Evolutionary conservation across 2,113 vertebrate genomes (phyloP), one percentile per base, ranked within the genome.

Genomic region (Pelvicachromis taeniatus): DNA sequence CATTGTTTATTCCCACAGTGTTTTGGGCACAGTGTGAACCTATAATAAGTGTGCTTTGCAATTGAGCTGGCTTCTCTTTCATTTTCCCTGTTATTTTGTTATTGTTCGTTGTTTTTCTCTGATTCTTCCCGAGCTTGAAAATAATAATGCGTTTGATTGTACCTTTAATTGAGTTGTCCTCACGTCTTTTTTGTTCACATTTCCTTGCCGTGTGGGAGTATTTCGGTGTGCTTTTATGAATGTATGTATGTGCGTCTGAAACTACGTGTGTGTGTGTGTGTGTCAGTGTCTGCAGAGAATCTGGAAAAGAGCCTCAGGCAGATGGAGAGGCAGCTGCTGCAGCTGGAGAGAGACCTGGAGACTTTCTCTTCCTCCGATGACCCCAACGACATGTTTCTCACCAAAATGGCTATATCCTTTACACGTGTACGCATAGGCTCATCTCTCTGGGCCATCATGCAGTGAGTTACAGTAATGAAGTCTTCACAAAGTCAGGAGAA

Each of bases 361-460:
- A 99, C 97, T 91, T 99, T 98, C 96, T 96, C 97, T 83, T 96
- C 94, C 95, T 91, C 97, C 75, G 97, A 98, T 93, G 97, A 99
- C 95, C 95, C 94, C 78, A 96, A 95, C 3, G 98, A 99, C 95
- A 97, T 97, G 95, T 99, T 99, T 96, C 94, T 97, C 91, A 95
- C 93, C 91, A 99, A 99, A 96, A 99, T 99, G 98, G 96, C 97
- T 88, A 99, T 99, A 99, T 99, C 98, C 98, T 99, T 99, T 96
- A 87, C 80, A 45, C 35, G 78, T 55, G 56, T 82, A 83, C 58
- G 59, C 83, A 23, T 68, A 42, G 75, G 53, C n/a, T 38, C 40
- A 82, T 31, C 7, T 21, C 52, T 52, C 31, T 1, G 2, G 31
- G 42, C 26, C 14, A 9, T 61, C 78, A 33, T 78, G 77, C 29